These are phyloP conservation scores for Zosterops hypoxanthus DNA, from an alignment of 2,113 vertebrate genomes.

Conservation along the genomic window DNA sequence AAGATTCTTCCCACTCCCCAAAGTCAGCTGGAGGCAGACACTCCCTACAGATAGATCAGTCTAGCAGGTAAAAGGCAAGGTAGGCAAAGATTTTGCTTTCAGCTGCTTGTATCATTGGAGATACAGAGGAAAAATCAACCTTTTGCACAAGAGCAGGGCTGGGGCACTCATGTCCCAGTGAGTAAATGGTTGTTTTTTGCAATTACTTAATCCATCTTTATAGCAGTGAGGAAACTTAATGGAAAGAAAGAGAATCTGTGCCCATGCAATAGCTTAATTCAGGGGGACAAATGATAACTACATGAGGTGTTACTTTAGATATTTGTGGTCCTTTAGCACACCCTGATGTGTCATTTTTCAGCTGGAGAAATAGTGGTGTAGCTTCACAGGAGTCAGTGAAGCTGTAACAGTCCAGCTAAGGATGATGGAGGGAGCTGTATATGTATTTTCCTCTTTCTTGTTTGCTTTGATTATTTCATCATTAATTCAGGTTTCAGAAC, in stretches of 20 bases:
- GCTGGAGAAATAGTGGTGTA: not conserved
- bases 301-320: not conserved
- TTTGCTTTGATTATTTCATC: not conserved
- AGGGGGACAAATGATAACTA: not conserved
- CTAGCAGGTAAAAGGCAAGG: not conserved
- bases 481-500: not conserved
- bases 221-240: not conserved
- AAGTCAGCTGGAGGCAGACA: not conserved
- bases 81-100: not conserved
- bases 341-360: not conserved
- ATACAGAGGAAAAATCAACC: not conserved
- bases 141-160: not conserved
- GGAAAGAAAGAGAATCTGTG: not conserved
- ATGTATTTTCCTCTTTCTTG: not conserved
- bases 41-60: not conserved
- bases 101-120: not conserved
- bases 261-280: not conserved
- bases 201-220: not conserved
- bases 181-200: not conserved
- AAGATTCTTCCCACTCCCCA: not conserved
- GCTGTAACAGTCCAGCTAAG: not conserved
- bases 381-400: not conserved
- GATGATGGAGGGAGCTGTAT: not conserved
- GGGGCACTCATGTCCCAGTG: rapidly evolving
- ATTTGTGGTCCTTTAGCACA: not conserved